Evolutionary conservation across 1,140 invertebrate genomes (phyloP).

Genomic region (Micrasema longulum): DNA sequence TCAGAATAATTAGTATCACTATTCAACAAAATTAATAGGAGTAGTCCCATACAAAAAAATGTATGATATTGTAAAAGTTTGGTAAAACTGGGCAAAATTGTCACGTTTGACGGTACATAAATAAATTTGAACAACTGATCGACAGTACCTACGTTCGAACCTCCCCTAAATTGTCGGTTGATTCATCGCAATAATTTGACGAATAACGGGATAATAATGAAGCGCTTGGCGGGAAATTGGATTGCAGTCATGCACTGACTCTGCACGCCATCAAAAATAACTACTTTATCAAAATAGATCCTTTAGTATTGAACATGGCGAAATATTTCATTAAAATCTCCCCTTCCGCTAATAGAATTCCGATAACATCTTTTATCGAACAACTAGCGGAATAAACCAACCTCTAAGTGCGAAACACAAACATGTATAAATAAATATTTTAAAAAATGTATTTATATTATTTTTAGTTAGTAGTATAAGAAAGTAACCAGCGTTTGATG

Average conservation of each 20-base stretch:
- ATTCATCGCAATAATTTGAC: conserved; percentile 38
- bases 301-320: conserved; percentile 33
- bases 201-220: conserved; percentile 43
- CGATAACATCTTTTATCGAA: conserved; percentile 42
- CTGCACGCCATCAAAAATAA: conserved; percentile 47
- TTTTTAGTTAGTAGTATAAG: no score
- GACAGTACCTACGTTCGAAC: neutral
- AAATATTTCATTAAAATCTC: conserved; percentile 53
- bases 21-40: no score
- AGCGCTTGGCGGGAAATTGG: conserved; percentile 41
- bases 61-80: no score
- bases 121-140: conserved; percentile 7
- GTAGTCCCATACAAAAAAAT: no score
- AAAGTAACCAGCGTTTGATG: no score
- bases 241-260: conserved; percentile 45
- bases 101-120: no score
- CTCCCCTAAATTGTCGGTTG: neutral
- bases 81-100: no score
- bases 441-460: no score
- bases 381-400: neutral
- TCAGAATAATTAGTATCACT: no score
- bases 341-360: conserved; percentile 50
- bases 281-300: conserved; percentile 42
- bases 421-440: no score
- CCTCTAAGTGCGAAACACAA: no score